These are phyloP conservation scores for Rhagoletis pomonella DNA, from an alignment of 1,140 invertebrate species.

Conservation along the genomic window DNA sequence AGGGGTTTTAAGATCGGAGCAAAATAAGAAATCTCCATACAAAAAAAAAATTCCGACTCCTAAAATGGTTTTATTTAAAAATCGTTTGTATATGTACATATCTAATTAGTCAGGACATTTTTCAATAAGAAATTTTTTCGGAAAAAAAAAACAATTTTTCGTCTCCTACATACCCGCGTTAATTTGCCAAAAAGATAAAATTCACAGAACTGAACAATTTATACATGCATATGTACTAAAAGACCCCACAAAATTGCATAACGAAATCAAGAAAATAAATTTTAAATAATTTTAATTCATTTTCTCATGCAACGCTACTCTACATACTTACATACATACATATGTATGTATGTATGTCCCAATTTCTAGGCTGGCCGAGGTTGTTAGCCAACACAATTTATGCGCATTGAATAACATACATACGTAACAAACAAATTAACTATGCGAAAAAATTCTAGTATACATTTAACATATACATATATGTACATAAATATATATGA, in stretches of 20 bases:
- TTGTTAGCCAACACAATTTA: background rate
- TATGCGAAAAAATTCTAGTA: background rate
- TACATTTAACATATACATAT: background rate
- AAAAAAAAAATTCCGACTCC: too few relatives aligned
- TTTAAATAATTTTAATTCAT: background rate
- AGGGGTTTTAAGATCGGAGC: too few relatives aligned
- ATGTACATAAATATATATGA: background rate
- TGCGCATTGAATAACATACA: background rate
- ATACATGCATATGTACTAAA: background rate
- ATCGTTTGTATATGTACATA: too few relatives aligned
- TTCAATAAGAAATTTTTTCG: too few relatives aligned
- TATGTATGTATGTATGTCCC: too few relatives aligned
- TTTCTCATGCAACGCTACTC: background rate
- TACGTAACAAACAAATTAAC: background rate
- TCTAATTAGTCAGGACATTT: too few relatives aligned
- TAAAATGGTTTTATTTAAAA: too few relatives aligned
- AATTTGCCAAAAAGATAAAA: too few relatives aligned
- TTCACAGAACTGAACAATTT: background rate
- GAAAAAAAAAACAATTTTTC: too few relatives aligned
- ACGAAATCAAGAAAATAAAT: background rate
- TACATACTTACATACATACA: too few relatives aligned
- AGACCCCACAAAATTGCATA: background rate
- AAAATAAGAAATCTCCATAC: too few relatives aligned
- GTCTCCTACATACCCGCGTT: too few relatives aligned
- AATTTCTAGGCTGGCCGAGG: background rate